These are phyloP conservation scores for Pyxicephalus adspersus DNA, from an alignment of 2,113 vertebrate species.

Conservation along the genomic window DNA sequence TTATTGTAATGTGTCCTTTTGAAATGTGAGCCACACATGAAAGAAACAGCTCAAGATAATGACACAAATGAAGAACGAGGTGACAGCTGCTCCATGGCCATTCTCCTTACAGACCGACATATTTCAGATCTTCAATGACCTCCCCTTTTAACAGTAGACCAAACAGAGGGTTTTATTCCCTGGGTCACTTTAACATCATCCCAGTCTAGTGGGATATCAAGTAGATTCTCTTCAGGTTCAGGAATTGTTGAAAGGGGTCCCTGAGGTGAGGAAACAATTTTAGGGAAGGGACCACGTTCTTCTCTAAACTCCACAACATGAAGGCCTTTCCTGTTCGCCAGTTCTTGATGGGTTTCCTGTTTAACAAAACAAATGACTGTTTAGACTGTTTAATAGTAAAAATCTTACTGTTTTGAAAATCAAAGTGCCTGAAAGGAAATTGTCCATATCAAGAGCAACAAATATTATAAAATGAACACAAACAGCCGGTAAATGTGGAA, in stretches of 20 bases:
- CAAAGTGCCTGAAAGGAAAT: too few species aligned
- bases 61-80: too few species aligned
- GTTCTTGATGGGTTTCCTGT: conserved; percentile 85
- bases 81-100: neutral
- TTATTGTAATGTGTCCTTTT: too few species aligned
- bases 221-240: conserved; percentile 77
- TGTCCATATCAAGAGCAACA: neutral
- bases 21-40: too few species aligned
- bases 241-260: conserved; percentile 65
- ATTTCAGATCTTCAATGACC: conserved; percentile 66
- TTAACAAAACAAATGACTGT: neutral
- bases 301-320: conserved; percentile 87
- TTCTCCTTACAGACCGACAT: neutral
- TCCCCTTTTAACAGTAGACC: conserved; percentile 78
- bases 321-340: conserved; percentile 84
- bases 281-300: conserved; percentile 82
- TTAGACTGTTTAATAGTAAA: too few species aligned
- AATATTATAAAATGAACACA: too few species aligned
- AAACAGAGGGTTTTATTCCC: conserved; percentile 78
- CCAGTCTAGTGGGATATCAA: conserved; percentile 82
- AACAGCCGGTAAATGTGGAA: too few species aligned
- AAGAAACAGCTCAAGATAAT: too few species aligned
- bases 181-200: conserved; percentile 79
- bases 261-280: conserved; percentile 80
- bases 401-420: too few species aligned